Conservation (phyloP, 2,888 invertebrate genomes). For the Meiosimyza decipiens region DNA sequence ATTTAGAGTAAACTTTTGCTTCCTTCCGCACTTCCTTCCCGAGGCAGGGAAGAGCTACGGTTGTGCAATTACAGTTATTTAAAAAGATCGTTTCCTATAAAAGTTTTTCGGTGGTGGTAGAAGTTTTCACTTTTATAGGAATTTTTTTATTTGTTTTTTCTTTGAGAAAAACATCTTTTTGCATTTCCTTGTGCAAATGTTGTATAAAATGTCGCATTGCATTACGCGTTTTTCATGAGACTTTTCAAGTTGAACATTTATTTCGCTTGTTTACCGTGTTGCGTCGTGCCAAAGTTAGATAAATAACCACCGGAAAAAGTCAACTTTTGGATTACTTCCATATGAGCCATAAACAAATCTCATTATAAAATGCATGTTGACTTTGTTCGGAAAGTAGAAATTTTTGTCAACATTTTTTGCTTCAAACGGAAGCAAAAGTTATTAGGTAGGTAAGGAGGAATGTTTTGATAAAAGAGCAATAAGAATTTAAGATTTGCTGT, state of each 20-base stretch:
- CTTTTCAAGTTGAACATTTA: background rate
- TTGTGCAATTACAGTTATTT: constrained; percentile 22
- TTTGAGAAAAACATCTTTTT: background rate
- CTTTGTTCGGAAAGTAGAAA: background rate
- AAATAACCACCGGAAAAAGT: constrained; percentile 7
- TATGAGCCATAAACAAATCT: background rate
- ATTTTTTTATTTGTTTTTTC: background rate
- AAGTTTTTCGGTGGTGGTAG: too few species aligned
- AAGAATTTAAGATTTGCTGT: too few species aligned
- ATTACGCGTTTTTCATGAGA: background rate
- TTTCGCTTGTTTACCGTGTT: background rate
- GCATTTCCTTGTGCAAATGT: background rate
- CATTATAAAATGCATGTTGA: background rate
- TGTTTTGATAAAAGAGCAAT: too few species aligned
- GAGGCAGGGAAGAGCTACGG: background rate
- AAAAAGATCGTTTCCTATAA: constrained; percentile 7
- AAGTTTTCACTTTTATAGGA: background rate
- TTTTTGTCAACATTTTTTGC: background rate
- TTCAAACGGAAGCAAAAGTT: background rate
- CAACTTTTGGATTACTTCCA: background rate
- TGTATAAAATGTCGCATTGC: constrained; percentile 1
- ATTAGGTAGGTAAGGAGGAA: too few species aligned
- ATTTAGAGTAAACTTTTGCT: constrained; percentile 33
- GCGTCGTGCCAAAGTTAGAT: background rate
- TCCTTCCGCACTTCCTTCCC: background rate